These are phyloP conservation scores for Sicus ferrugineus DNA, from an alignment of 2,888 invertebrate species.

Conservation along the genomic window DNA sequence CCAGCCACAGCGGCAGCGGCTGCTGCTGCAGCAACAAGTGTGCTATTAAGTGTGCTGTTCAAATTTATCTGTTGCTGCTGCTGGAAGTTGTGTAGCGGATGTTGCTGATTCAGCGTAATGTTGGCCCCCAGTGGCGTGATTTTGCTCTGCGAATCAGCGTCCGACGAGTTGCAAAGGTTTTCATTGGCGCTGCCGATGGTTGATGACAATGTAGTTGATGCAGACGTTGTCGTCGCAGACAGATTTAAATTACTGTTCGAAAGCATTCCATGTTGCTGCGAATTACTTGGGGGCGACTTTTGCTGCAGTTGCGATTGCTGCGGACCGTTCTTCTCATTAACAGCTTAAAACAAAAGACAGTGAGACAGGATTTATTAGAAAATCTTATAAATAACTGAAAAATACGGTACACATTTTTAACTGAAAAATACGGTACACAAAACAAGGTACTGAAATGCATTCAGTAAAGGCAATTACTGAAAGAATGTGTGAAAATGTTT, in stretches of 20 bases:
- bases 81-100: slow-evolving; percentile 58
- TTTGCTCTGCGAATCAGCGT: slow-evolving; percentile 31
- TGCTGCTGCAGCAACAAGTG: slow-evolving; percentile 52
- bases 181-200: slow-evolving; percentile 49
- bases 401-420: too few species aligned
- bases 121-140: slow-evolving; percentile 50
- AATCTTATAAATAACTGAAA: too few species aligned
- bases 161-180: slow-evolving; percentile 34
- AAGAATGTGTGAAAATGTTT: too few species aligned
- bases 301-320: slow-evolving; percentile 55
- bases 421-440: too few species aligned
- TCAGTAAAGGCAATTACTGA: neutral
- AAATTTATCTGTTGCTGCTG: slow-evolving; percentile 60
- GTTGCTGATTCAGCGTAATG: slow-evolving; percentile 63
- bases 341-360: slow-evolving; percentile 45
- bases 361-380: neutral
- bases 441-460: neutral
- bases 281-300: slow-evolving; percentile 58
- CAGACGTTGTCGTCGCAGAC: slow-evolving; percentile 53
- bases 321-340: slow-evolving; percentile 62
- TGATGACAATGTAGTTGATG: slow-evolving; percentile 53
- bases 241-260: slow-evolving; percentile 56
- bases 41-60: slow-evolving; percentile 52
- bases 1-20: slow-evolving; percentile 51
- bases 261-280: slow-evolving; percentile 43